Percentiles rank a stretch among this genome's conserved stretches.
These are phyloP conservation scores for Kuschelorhynchus macadamiae DNA, from an alignment of 2,888 invertebrate genomes.

Conservation along the genomic window DNA sequence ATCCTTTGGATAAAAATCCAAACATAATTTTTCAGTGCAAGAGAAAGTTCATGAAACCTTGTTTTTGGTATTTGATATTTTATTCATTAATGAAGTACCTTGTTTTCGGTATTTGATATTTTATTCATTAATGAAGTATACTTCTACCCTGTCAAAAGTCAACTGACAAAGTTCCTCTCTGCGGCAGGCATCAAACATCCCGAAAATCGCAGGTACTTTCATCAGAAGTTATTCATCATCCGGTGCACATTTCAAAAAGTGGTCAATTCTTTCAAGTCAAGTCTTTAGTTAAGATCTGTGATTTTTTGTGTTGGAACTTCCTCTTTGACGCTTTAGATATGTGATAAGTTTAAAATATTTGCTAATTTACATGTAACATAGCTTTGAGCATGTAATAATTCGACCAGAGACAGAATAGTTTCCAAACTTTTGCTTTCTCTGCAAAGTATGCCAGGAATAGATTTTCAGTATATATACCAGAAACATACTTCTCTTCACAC, in stretches of 20 bases:
- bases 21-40: not conserved
- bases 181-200: conserved; percentile 6
- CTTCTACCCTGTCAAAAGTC: not conserved
- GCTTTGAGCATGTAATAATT: not conserved
- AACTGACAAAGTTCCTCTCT: conserved; percentile 4
- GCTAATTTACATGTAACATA: conserved; percentile 1
- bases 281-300: not conserved
- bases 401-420: not conserved
- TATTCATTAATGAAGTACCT: not conserved
- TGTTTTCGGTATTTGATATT: not conserved
- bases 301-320: not conserved
- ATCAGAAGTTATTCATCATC: not conserved
- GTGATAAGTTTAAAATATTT: not conserved
- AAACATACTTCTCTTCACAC: conserved; percentile 1
- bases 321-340: not conserved
- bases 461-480: conserved; percentile 1
- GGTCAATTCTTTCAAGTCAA: not conserved
- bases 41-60: conserved; percentile 3
- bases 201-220: too few species aligned
- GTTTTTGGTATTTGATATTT: conserved; percentile 2
- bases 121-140: not conserved
- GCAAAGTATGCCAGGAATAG: not conserved
- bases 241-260: conserved; percentile 1
- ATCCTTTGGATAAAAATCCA: conserved; percentile 3
- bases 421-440: conserved; percentile 1